These are phyloP conservation scores for Meganola albula DNA, from an alignment of 2,888 invertebrate genomes.

Conservation along the genomic window DNA sequence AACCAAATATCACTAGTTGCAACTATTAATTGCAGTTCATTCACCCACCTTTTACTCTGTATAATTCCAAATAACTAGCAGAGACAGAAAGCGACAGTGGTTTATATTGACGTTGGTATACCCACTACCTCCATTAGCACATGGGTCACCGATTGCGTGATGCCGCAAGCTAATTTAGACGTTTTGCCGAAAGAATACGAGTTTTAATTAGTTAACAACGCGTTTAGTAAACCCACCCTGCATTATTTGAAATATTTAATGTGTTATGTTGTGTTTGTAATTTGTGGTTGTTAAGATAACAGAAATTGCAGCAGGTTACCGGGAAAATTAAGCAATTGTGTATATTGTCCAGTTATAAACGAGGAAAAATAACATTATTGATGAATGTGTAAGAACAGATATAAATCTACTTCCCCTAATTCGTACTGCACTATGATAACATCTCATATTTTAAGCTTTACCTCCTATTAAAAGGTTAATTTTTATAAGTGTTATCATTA, in stretches of 20 bases:
- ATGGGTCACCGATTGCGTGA: conserved; percentile 39
- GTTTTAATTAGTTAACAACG: conserved; percentile 16
- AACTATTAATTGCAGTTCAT: conserved; percentile 41
- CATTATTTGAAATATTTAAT: conserved; percentile 38
- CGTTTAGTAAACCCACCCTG: conserved; percentile 24
- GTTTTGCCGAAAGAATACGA: conserved; percentile 35
- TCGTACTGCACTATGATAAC: no score
- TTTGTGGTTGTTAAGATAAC: conserved; percentile 32
- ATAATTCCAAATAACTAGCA: conserved; percentile 67
- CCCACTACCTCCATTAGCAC: conserved; percentile 62
- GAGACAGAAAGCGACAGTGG: conserved; percentile 66
- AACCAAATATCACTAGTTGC: conserved; percentile 37
- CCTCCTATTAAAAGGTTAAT: no score
- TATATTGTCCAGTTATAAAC: no score
- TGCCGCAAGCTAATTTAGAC: conserved; percentile 40
- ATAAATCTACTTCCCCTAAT: no score
- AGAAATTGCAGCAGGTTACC: conserved; percentile 43
- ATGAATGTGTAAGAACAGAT: no score
- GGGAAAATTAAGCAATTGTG: conserved; percentile 57
- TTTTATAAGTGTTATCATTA: no score
- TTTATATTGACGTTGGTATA: conserved; percentile 66
- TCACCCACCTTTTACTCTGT: conserved; percentile 72
- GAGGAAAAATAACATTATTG: no score
- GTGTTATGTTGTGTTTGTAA: conserved; percentile 25
- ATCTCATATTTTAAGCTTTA: no score